Conservation (phyloP, 2,797 vertebrate species). For the Pogoniulus pusillus region DNA sequence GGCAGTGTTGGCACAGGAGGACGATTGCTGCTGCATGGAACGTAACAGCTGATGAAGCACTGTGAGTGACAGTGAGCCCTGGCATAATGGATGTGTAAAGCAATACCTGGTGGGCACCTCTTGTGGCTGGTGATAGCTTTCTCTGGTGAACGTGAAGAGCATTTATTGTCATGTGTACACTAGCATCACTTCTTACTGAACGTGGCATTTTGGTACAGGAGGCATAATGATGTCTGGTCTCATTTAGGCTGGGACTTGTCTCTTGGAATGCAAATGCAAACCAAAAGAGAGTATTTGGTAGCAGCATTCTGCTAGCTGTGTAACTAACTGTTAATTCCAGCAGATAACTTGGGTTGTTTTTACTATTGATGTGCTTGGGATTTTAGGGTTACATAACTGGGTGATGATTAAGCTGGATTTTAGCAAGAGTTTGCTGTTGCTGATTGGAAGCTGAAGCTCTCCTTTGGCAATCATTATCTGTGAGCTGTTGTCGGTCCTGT, state of each 20-base stretch:
- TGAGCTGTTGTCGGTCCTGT: background rate
- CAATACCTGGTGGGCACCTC: background rate
- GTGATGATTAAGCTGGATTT: slow-evolving; percentile 47
- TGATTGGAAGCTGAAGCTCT: background rate
- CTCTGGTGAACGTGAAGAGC: background rate
- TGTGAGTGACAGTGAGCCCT: slow-evolving; percentile 4
- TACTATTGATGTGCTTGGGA: slow-evolving; percentile 14
- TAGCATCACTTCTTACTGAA: background rate
- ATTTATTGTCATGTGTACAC: slow-evolving; percentile 5
- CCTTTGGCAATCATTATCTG: slow-evolving; percentile 1
- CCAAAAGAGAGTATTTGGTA: slow-evolving; percentile 47
- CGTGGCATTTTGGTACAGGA: background rate
- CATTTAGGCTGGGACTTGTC: slow-evolving; percentile 41
- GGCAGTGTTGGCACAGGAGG: background rate
- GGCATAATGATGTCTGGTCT: slow-evolving; percentile 32
- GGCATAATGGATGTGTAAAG: background rate
- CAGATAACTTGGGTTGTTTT: background rate
- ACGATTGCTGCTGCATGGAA: background rate
- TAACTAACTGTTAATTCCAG: slow-evolving; percentile 56
- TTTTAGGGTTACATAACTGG: slow-evolving; percentile 36
- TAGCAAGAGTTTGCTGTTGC: slow-evolving; percentile 15
- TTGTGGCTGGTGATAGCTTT: background rate
- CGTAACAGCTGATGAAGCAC: background rate
- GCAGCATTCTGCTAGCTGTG: slow-evolving; percentile 39
- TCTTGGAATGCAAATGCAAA: slow-evolving; percentile 54